Evolutionary conservation across 2,113 vertebrate genomes (phyloP).

Genomic region (Boleophthalmus pectinirostris): DNA sequence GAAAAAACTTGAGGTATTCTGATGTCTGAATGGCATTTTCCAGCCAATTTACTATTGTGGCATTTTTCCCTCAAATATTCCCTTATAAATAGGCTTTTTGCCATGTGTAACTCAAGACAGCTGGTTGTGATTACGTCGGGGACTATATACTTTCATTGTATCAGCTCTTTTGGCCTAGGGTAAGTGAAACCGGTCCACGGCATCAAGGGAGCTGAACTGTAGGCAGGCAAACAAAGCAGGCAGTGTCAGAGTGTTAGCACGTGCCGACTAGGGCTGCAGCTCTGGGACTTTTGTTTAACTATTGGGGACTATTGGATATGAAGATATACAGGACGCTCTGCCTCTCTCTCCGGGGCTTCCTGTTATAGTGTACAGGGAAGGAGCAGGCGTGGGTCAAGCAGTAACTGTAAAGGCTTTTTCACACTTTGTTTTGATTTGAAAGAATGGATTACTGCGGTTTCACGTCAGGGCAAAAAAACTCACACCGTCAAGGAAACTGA

Average conservation of each 20-base stretch:
- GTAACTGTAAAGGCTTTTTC: conserved; percentile 20
- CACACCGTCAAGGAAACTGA: conserved; percentile 18
- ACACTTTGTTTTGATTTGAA: conserved; percentile 29
- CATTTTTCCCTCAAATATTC: conserved; percentile 31
- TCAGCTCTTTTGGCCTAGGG: conserved; percentile 69
- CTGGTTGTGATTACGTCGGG: conserved; percentile 74
- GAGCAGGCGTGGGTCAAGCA: conserved; percentile 35
- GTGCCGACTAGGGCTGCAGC: conserved; percentile 38
- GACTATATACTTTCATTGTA: conserved; percentile 71
- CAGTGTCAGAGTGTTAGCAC: conserved; percentile 64
- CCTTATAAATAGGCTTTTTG: conserved; percentile 67
- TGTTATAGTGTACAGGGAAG: conserved; percentile 37
- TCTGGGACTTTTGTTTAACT: conserved; percentile 38
- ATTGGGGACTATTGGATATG: conserved; percentile 34
- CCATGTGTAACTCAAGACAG: conserved; percentile 67
- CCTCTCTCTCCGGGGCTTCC: conserved; percentile 45
- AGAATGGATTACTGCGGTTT: conserved; percentile 23
- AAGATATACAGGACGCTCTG: conserved; percentile 48
- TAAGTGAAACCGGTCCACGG: conserved; percentile 70
- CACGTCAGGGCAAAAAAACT: neutral
- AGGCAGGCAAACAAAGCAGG: conserved; percentile 67
- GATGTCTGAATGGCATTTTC: conserved; percentile 45
- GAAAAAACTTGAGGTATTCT: conserved; percentile 27
- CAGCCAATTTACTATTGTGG: conserved; percentile 43
- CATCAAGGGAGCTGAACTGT: conserved; percentile 67